phyloP scores from a whole-genome alignment of 2,113 vertebrate genomes.

The Sylvilagus bachmani region DNA sequence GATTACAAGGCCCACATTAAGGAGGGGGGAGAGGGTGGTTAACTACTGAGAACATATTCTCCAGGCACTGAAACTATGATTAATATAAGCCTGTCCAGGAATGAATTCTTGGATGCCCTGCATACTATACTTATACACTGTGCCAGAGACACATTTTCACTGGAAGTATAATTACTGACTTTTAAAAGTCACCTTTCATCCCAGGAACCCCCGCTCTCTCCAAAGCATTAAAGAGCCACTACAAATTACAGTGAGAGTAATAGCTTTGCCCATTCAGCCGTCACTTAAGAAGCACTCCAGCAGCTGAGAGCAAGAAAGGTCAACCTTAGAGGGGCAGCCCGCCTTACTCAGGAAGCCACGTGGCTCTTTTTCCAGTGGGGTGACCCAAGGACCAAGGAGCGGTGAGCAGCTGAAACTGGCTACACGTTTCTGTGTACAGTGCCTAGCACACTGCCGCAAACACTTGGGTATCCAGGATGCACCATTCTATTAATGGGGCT shows the following conservation, averaged over 20 bases:
- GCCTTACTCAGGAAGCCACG: conserved; percentile 15
- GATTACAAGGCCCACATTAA: conserved; percentile 82
- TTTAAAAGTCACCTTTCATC: conserved; percentile 83
- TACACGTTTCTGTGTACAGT: fast-evolving
- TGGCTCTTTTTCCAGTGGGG: not conserved
- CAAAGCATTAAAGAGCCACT: conserved; percentile 61
- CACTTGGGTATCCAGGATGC: not conserved
- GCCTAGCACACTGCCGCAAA: not conserved
- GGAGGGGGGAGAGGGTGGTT: conserved; percentile 74
- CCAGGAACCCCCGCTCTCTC: conserved; percentile 42
- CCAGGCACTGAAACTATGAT: conserved; percentile 72
- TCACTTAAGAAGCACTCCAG: conserved; percentile 59
- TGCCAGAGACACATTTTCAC: conserved; percentile 54
- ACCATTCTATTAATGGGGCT: too few relatives aligned
- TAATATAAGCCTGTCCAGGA: conserved; percentile 70
- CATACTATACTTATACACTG: conserved; percentile 27
- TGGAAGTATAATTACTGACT: conserved; percentile 78
- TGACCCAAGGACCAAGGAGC: not conserved
- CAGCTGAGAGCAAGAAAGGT: conserved; percentile 37
- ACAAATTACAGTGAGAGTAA: conserved; percentile 66
- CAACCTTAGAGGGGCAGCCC: not conserved
- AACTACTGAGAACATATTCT: conserved; percentile 76
- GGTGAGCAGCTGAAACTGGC: not conserved
- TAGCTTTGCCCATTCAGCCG: conserved; percentile 46
- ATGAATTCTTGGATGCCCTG: conserved; percentile 61